Base-by-base conservation (phyloP, 2,888 invertebrate species). In the Smittia sp. region DNA sequence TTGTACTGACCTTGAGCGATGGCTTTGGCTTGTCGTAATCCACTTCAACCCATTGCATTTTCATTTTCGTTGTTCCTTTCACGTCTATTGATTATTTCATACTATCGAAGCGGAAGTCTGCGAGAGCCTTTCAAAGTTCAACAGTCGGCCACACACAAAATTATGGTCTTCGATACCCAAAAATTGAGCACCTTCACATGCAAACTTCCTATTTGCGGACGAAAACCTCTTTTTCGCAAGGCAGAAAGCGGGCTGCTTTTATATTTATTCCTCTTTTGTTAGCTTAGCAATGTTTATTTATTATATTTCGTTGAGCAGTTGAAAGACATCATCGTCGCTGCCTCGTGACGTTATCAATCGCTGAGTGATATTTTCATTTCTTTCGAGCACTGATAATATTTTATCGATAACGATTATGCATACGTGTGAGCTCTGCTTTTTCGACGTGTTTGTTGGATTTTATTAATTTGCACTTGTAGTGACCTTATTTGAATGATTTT, bases 11-110 rank as follows among this genome's bases (percentile, higher is more conserved):
- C 73, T 73, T 73, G 73, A 73, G 63, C 25, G 46, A 20, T 6
- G 73, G 73, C 65, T 73, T 73, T 18, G 73, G 65, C 25, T 73
- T 65, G 41, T 73, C 73, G 52, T 73, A 73, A 73, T 73, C 73
- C 25, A 65, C 63, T 46, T 73, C 73, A n/a, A 73, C 73, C 65
- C 63, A 73, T 65, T 73, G 65, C 72, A 72, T 72, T 52, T 73
- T 73, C 73, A 73, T 73, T 27, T 22, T 72, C 11, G 13, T 62
- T 62, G 15, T 62, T 62, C 15, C 25, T 70, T 70, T 4, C 27
- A 27, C 52, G 20, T 3, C 22, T 54, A 20, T 38, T 62, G 18
- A 62, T 32, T n/a, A 41, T 69, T 70, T 52, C 24, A 27, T 32
- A 18, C n/a, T 70, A 11, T 18, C 58, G 15, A 20, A 27, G 27